These are phyloP conservation scores for Desmodus rotundus DNA, from an alignment of 2,113 vertebrate species.

Conservation along the genomic window DNA sequence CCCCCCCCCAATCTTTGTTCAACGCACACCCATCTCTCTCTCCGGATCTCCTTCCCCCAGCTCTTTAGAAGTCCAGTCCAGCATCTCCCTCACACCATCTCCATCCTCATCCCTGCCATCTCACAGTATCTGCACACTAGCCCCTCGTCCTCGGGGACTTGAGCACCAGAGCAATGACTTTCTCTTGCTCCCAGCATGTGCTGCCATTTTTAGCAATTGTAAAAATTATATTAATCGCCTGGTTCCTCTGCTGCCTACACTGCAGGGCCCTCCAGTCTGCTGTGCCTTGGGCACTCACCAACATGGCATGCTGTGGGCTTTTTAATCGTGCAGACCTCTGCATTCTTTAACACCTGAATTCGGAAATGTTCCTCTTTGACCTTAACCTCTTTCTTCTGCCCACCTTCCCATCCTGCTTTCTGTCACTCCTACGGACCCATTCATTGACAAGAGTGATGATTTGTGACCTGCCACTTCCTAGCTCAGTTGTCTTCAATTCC, in stretches of 20 bases:
- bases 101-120: neutral
- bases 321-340: neutral
- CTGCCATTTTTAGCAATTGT: neutral
- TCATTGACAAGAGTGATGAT: neutral
- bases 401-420: neutral
- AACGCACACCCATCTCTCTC: neutral
- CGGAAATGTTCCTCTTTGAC: neutral
- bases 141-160: neutral
- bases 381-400: neutral
- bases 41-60: neutral
- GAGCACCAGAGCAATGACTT: neutral
- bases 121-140: neutral
- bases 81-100: neutral
- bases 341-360: neutral
- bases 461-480: neutral
- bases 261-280: neutral
- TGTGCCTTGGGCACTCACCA: neutral
- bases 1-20: neutral
- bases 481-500: neutral
- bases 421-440: neutral
- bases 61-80: neutral
- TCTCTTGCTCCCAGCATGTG: neutral
- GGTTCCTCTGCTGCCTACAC: neutral
- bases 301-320: neutral
- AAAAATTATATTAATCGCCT: accelerated